These are phyloP conservation scores for Corvus moneduloides DNA, from an alignment of 2,113 vertebrate genomes.

Conservation along the genomic window DNA sequence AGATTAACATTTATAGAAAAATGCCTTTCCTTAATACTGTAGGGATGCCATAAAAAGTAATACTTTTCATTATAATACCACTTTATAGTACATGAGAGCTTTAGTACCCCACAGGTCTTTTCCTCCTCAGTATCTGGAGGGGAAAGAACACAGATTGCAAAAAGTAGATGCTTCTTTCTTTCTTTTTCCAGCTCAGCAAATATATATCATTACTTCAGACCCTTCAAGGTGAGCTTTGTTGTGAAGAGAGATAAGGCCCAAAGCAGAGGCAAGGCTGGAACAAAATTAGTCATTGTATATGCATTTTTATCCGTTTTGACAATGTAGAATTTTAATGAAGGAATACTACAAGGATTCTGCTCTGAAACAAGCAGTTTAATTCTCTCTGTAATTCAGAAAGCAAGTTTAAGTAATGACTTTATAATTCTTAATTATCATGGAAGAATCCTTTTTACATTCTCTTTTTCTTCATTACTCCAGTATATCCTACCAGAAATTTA, in stretches of 20 bases:
- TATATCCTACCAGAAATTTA: slow-evolving; percentile 56
- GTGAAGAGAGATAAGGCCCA: slow-evolving; percentile 21
- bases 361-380: slow-evolving; percentile 41
- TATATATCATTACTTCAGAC: slow-evolving; percentile 1
- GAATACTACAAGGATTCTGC: slow-evolving; percentile 26
- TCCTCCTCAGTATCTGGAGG: background rate
- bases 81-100: slow-evolving; percentile 15
- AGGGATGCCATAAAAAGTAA: slow-evolving; percentile 40
- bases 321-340: slow-evolving; percentile 60
- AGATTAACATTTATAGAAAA: slow-evolving; percentile 58
- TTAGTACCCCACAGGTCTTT: slow-evolving; percentile 12
- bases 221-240: slow-evolving; percentile 31
- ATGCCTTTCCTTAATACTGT: slow-evolving; percentile 13
- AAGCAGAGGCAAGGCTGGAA: background rate
- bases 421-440: slow-evolving; percentile 57
- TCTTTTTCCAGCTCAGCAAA: slow-evolving; percentile 24
- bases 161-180: background rate
- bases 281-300: background rate
- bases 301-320: slow-evolving; percentile 13
- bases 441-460: slow-evolving; percentile 1
- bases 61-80: slow-evolving; percentile 31
- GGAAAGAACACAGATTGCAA: slow-evolving; percentile 1
- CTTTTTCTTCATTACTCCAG: slow-evolving; percentile 9
- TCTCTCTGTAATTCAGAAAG: slow-evolving; percentile 39
- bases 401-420: slow-evolving; percentile 58